Evolutionary conservation across 2,113 vertebrate genomes (phyloP), one percentile per base, ranked within the genome.

Genomic region (Notechis scutatus): DNA sequence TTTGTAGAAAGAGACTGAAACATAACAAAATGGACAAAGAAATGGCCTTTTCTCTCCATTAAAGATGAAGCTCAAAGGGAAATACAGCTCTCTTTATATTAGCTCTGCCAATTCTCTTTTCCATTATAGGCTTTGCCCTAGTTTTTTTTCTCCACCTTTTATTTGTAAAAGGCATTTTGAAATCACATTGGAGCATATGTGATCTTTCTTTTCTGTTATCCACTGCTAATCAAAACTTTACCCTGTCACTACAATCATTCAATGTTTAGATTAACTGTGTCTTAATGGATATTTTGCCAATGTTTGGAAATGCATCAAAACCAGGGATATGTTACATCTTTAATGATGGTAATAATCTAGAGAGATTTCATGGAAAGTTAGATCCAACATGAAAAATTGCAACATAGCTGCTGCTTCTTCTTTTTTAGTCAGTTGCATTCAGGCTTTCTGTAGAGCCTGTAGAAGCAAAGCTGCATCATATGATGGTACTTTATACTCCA

Each of bases 71-170:
- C 64, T 92, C 91, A 95, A 93, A 96, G 93, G 85, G 61, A 3
- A 93, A 93, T 93, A 94, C 90, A 81, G 7, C 91, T 93, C 93
- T 94, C 42, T 59, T 93, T 94, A 94, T 91, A 91, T 94, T 89
- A 94, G 86, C 45, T 94, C 92, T 94, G 95, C 90, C 95, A 92
- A 94, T 92, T 89, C 23, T 90, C 91, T 47, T 39, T 95, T 93
- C 87, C 93, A 87, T 94, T 81, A 52, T 50, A 52, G 69, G 94
- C 39, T 95, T 93, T 94, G 94, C 91, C 89, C 52, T 57, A 39
- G 52, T 96, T 92, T 90, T 90, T 29, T 14, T 94, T 95, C 47
- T 55, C 24, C 56, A 50, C 74, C n/a, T 34, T 34, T 96, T 94
- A 88, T 89, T 61, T 3, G 85, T 91, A 93, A 92, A 64, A 85